Base-by-base conservation (phyloP, 1,140 invertebrate genomes). In the Zaprionus vittiger region DNA sequence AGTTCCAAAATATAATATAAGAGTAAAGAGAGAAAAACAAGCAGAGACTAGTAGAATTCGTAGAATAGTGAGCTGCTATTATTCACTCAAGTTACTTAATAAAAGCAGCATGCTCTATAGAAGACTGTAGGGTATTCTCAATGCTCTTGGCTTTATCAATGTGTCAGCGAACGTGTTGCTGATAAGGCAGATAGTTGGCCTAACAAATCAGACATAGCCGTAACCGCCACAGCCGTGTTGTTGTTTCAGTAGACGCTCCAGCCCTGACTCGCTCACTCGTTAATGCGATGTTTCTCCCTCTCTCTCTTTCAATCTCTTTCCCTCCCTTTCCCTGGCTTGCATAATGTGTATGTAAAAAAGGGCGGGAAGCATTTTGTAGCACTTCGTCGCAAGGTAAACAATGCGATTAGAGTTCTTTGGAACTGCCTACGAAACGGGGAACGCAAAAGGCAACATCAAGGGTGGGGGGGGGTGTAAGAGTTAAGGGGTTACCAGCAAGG, bases 281-380 rank as follows among this genome's bases (percentile, higher is more conserved):
- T 47, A 9, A 47, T 17, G n/a, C n/a, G n/a, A 47, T 59, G 26
- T 41, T 47, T 37, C 20, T 5, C 62, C 5, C 28, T 37, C 44
- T n/a, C 14, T 37, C 9, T 14, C 24, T n/a, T 7, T 24, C 22
- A 5, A 17, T 14, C 24, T 28, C 61, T 7, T 26, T 28, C 37
- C 31, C 49, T 55, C 49, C 24, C 37, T 59, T 31, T 55, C 49
- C 24, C 37, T 59, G 7, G 9, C 47, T 89, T 89, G 84, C 84
- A 90, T 90, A 89, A 90, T 81, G 57, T 66, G 66, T 72, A 80
- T 83, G 71, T 80, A 62, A 79, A 84, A 87, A 87, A 87, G 79
- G 81, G 84, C 84, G 84, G 85, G 84, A 89, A 84, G 87, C 59
- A 31, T 26, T 52, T 47, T 4, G n/a, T 37, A 22, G 61, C 54